Evolutionary conservation across 2,113 vertebrate genomes (phyloP).

Genomic region (Scartelaos histophorus): DNA sequence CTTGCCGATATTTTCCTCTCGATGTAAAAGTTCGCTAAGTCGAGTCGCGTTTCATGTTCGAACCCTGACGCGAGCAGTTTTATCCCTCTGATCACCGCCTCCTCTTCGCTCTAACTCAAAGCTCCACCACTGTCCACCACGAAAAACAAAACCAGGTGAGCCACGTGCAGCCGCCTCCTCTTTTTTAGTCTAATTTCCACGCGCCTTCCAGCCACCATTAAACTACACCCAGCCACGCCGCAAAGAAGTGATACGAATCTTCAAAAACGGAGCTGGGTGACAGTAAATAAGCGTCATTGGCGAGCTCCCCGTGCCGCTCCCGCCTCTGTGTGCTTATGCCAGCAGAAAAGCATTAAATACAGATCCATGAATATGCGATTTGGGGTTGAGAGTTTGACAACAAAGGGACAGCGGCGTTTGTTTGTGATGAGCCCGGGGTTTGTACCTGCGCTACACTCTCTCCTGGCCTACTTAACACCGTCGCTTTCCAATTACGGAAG

Average conservation of each 20-base stretch:
- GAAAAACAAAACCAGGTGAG: slow-evolving; percentile 57
- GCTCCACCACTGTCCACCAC: slow-evolving; percentile 58
- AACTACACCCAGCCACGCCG: slow-evolving; percentile 30
- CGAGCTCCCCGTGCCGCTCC: slow-evolving; percentile 36
- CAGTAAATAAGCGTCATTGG: slow-evolving; percentile 55
- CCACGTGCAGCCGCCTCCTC: no score
- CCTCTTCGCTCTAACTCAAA: slow-evolving; percentile 64
- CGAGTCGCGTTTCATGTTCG: neutral
- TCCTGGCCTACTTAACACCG: slow-evolving; percentile 54
- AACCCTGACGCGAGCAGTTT: neutral
- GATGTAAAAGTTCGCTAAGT: neutral
- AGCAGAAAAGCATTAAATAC: slow-evolving; percentile 80
- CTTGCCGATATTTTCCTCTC: neutral
- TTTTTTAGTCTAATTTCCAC: slow-evolving; percentile 44
- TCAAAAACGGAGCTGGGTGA: slow-evolving; percentile 68
- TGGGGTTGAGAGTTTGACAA: slow-evolving; percentile 73
- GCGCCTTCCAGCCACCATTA: slow-evolving; percentile 68
- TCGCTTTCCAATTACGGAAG: slow-evolving; percentile 42
- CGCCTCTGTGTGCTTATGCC: slow-evolving; percentile 75
- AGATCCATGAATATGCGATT: slow-evolving; percentile 75
- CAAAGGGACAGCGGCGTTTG: slow-evolving; percentile 62
- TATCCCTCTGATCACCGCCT: slow-evolving; percentile 13
- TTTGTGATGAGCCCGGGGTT: slow-evolving; percentile 70
- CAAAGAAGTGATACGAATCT: slow-evolving; percentile 31
- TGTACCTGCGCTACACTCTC: slow-evolving; percentile 34